Evolutionary conservation across 2,888 invertebrate genomes (phyloP).

Genomic region (Ophonus ardosiacus): DNA sequence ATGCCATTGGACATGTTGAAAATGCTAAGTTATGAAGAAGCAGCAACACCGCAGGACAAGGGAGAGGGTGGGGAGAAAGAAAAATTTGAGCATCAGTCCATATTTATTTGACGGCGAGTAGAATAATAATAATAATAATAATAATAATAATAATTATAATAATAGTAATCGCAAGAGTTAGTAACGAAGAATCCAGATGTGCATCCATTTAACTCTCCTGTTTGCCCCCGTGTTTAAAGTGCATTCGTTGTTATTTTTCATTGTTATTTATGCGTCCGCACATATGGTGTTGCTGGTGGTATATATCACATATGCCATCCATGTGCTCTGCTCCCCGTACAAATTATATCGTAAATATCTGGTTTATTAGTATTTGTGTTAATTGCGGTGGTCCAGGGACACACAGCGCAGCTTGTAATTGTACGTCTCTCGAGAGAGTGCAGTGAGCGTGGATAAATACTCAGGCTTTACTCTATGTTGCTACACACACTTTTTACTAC

Average conservation of each 20-base stretch:
- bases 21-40: no score
- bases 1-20: no score
- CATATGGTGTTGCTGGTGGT: slow-evolving; percentile 8
- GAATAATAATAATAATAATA: no score
- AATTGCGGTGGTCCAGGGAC: slow-evolving; percentile 6
- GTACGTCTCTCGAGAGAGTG: background rate
- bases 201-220: background rate
- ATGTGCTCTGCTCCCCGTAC: slow-evolving; percentile 17
- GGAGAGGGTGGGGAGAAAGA: no score
- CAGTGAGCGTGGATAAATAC: slow-evolving; percentile 9
- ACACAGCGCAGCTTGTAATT: background rate
- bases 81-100: no score
- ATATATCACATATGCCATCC: slow-evolving; percentile 42
- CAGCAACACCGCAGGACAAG: no score
- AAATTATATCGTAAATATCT: slow-evolving; percentile 59
- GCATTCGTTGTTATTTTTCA: slow-evolving; percentile 1
- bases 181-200: background rate
- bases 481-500: background rate
- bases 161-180: no score
- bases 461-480: background rate
- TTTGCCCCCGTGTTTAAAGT: background rate
- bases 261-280: slow-evolving; percentile 13
- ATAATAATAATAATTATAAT: no score
- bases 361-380: slow-evolving; percentile 55
- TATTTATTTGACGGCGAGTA: no score